Percentiles rank a stretch among this genome's conserved stretches.
Evolutionary conservation across 2,113 vertebrate species (phyloP).

Genomic region (Columbina picui): DNA sequence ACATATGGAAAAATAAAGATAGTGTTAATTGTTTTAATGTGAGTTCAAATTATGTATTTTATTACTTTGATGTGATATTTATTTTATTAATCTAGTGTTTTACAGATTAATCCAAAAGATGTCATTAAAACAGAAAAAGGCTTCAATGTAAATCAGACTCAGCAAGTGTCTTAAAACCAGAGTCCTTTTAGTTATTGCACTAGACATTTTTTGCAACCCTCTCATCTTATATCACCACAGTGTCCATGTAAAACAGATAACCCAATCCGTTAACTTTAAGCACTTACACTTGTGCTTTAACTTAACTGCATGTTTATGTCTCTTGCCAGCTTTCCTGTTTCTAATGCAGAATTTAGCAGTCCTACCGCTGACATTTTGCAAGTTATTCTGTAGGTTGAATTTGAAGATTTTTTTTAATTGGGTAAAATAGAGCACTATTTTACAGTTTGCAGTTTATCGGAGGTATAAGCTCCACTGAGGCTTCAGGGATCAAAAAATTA

Average conservation of each 20-base stretch:
- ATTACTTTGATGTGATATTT: neutral
- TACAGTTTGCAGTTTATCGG: neutral
- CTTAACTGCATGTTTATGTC: neutral
- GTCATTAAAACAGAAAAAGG: neutral
- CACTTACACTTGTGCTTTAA: neutral
- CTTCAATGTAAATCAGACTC: neutral
- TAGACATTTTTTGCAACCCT: neutral
- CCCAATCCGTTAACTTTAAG: neutral
- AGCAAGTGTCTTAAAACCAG: neutral
- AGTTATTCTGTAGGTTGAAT: neutral
- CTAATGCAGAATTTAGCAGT: neutral
- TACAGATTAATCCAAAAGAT: neutral
- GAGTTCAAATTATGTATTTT: neutral
- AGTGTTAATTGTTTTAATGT: neutral
- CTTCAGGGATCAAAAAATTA: conserved; percentile 26
- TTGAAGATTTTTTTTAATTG: conserved; percentile 8
- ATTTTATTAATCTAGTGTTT: neutral
- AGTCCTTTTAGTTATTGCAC: neutral
- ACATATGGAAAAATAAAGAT: neutral
- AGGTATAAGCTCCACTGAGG: neutral
- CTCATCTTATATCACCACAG: neutral
- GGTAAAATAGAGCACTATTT: neutral
- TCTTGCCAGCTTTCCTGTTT: neutral
- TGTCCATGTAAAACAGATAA: neutral
- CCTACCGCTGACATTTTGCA: neutral